phyloP scores from a whole-genome alignment of 2,113 vertebrate genomes.

The Crypturellus undulatus region DNA sequence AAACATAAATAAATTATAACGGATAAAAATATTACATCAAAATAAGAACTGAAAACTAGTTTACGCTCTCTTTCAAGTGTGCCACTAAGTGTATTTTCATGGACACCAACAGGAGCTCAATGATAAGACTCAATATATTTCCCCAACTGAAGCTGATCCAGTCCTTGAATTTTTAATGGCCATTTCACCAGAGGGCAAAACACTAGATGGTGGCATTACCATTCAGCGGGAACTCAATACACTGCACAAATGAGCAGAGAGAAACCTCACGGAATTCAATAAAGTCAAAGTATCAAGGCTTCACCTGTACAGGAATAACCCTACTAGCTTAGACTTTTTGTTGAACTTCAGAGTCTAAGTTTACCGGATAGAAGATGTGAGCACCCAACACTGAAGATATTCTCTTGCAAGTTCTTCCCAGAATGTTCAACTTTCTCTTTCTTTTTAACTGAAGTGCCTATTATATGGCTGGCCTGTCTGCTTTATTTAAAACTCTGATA shows the following conservation, averaged over 20 bases:
- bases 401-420: background rate
- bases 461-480: background rate
- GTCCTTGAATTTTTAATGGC: constrained; percentile 34
- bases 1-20: constrained; percentile 28
- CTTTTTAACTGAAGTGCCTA: background rate
- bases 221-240: no score
- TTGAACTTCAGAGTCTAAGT: background rate
- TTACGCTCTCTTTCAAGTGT: background rate
- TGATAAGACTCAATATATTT: accelerated
- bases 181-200: no score
- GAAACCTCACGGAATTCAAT: no score
- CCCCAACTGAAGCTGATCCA: background rate
- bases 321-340: background rate
- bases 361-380: background rate
- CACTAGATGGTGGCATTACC: no score
- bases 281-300: no score
- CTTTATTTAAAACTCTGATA: background rate
- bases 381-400: background rate
- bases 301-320: no score
- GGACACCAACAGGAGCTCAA: background rate
- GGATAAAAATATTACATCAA: background rate
- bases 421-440: background rate
- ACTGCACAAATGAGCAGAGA: no score
- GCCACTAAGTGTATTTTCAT: background rate
- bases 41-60: background rate